Conservation (phyloP, 2,113 vertebrate species). For the Empidonax alnorum region DNA sequence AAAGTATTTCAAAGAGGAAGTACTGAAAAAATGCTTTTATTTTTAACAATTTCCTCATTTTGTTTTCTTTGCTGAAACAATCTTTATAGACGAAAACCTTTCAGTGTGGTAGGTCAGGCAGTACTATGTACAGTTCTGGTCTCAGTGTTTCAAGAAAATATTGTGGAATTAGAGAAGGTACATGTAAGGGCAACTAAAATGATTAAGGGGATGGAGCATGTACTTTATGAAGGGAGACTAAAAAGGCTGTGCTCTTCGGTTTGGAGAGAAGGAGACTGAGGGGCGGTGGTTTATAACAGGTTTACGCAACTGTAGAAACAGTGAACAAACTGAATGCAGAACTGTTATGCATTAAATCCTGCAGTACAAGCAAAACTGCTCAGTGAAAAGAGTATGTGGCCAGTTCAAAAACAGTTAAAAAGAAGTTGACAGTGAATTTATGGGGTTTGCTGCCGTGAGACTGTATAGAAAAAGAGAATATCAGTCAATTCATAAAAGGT, state of each 20-base stretch:
- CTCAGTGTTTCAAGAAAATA: not conserved
- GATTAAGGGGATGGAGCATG: not conserved
- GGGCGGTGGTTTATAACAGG: not conserved
- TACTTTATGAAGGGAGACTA: not conserved
- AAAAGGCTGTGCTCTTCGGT: not conserved
- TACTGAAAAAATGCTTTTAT: not conserved
- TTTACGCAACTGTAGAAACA: not conserved
- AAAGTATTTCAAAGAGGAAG: not conserved
- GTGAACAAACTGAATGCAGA: not conserved
- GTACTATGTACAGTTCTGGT: not conserved
- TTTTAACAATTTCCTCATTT: not conserved
- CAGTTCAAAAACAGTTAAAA: not conserved
- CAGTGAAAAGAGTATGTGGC: not conserved
- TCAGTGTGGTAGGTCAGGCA: not conserved
- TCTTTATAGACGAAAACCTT: not conserved
- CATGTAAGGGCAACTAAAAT: not conserved
- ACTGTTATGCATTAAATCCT: not conserved
- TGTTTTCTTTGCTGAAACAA: not conserved
- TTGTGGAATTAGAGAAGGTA: not conserved
- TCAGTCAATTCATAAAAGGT: not conserved
- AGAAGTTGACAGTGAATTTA: not conserved
- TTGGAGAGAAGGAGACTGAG: not conserved
- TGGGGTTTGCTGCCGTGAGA: not conserved
- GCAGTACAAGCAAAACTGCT: not conserved
- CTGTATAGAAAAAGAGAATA: not conserved